Evolutionary conservation across 2,888 invertebrate genomes (phyloP), one percentile per base, ranked within the genome.

Genomic region (Lissocephala sabroskyi): DNA sequence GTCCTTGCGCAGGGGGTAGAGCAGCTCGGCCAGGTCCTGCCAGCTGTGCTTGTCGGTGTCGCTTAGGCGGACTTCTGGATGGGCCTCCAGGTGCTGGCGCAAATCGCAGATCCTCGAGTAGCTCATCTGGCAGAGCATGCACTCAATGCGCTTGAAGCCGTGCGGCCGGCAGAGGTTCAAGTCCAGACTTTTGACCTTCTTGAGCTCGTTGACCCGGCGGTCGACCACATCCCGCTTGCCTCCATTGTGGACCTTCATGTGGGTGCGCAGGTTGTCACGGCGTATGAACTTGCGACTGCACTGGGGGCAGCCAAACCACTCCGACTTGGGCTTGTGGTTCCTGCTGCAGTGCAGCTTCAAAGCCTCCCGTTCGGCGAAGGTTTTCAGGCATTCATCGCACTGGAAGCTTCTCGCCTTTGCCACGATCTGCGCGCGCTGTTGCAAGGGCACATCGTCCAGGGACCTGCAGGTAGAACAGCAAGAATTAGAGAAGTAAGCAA

Each of bases 81-180:
- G 83, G 3, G 68, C 65, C 11, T 76, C 52, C 23, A 83, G 56
- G 56, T 85, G 85, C 1, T 67, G 65, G 13, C 79, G 75, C 33
- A 85, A 51, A 43, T 79, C 73, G 7, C 60, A 57, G n/a, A 84
- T 79, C 46, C 80, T 82, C 19, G 71, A 71, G 45, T 82, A 83
- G 30, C 80, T 79, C 11, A 70, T 76, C 32, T 73, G 65, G 36
- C 85, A 85, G 9, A 85, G 81, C 79, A 83, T 85, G 59, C 85
- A 85, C 47, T 82, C 76, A 16, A 83, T 82, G 0, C 73, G 59
- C 54, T 84, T 85, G n/a, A 73, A 74, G 3, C 83, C 84, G 46
- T 83, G 77, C 1, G 83, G 84, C 23, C 77, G 77, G 53, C 82
- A 79, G 3, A 80, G 49, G 51, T 82, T 71, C 1, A 70, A 43